These are phyloP conservation scores for Bujurquina vittata DNA, from an alignment of 2,113 vertebrate genomes.

Conservation along the genomic window DNA sequence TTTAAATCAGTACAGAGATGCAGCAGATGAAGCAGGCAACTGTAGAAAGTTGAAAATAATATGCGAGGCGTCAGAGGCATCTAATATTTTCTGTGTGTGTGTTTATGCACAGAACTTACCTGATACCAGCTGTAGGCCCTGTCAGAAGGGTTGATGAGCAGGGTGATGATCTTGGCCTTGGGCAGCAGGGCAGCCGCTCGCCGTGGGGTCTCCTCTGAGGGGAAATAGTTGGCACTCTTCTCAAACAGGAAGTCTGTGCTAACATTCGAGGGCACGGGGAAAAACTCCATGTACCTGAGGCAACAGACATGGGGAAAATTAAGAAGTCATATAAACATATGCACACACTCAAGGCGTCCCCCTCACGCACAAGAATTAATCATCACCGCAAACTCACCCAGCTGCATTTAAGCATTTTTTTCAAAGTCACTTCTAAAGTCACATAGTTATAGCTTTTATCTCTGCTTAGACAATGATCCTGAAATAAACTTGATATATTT, in stretches of 20 bases:
- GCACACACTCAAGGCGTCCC: not conserved
- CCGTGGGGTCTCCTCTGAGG: slow-evolving; percentile 92
- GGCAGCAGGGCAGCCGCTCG: slow-evolving; percentile 90
- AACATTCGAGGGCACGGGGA: slow-evolving; percentile 91
- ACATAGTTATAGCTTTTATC: slow-evolving; percentile 22
- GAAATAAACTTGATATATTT: slow-evolving; percentile 37
- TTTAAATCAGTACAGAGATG: slow-evolving; percentile 15
- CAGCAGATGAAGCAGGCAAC: not conserved
- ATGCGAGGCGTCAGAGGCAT: not conserved
- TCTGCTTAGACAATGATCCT: not conserved
- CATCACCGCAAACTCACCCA: not conserved
- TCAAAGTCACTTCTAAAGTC: slow-evolving; percentile 63
- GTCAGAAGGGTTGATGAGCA: slow-evolving; percentile 95
- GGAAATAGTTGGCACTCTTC: slow-evolving; percentile 97
- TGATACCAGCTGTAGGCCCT: slow-evolving; percentile 98
- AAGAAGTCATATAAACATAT: slow-evolving; percentile 7
- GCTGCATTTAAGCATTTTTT: not conserved
- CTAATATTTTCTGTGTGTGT: slow-evolving; percentile 15
- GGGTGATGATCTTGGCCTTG: slow-evolving; percentile 95
- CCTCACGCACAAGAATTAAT: not conserved
- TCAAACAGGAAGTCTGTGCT: slow-evolving; percentile 96
- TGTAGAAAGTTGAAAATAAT: not conserved
- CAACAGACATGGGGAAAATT: slow-evolving; percentile 18
- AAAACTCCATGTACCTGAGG: slow-evolving; percentile 98
- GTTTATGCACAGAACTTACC: slow-evolving; percentile 74